A percentile compares a stretch with the other conserved stretches of the same genome.
Evolutionary conservation across 2,888 invertebrate species (phyloP).

Genomic region (Polymixis flavicincta): DNA sequence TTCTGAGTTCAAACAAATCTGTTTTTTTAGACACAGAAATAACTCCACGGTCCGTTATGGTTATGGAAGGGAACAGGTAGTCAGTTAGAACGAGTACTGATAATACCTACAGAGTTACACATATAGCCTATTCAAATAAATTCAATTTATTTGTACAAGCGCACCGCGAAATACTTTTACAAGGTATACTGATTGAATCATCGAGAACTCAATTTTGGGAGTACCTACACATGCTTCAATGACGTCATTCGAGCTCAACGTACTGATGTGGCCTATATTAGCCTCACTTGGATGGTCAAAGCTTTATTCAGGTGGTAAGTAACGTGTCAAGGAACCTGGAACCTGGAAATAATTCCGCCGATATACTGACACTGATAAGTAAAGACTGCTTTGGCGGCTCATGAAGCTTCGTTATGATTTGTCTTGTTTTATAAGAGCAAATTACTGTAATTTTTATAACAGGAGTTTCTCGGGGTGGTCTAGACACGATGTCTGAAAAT

Average conservation of each 20-base stretch:
- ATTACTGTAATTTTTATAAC: not conserved
- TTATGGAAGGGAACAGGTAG: not conserved
- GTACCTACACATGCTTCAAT: constrained; percentile 24
- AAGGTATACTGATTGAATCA: constrained; percentile 53
- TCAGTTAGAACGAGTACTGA: not conserved
- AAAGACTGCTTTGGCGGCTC: not conserved
- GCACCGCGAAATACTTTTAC: constrained; percentile 39
- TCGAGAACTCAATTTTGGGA: constrained; percentile 44
- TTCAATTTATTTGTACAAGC: constrained; percentile 41
- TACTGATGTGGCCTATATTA: constrained; percentile 17
- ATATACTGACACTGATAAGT: not conserved
- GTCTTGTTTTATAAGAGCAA: not conserved
- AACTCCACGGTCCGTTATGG: not conserved
- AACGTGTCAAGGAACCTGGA: no score
- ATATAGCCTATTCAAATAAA: constrained; percentile 31
- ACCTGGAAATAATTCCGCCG: not conserved
- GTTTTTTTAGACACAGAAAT: not conserved
- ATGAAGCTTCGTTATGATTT: not conserved
- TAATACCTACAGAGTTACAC: not conserved
- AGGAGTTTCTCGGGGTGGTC: not conserved
- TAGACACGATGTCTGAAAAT: not conserved
- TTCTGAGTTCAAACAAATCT: not conserved
- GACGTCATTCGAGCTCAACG: constrained; percentile 26
- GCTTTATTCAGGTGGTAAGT: constrained; percentile 5
- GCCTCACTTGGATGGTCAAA: constrained; percentile 21